Base-by-base conservation (phyloP, 1,140 invertebrate genomes). In the Brevipalpus yothersi region DNA sequence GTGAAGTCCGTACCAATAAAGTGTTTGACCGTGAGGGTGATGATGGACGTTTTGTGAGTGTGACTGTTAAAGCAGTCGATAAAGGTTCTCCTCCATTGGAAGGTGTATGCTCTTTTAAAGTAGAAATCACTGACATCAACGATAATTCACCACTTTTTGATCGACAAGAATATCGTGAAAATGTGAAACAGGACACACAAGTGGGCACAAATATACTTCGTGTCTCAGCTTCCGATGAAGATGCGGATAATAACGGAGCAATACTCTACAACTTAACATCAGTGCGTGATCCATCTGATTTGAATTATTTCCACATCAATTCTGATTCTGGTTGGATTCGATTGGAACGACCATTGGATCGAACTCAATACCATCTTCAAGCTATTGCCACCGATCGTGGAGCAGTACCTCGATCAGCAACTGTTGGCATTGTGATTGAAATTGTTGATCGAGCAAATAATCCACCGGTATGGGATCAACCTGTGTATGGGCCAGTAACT, bases 371-470 rank as follows among this genome's bases (percentile, higher is more conserved):
- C 78, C 83, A 83, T 71, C 80, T 93, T 75, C 82, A 82, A 76
- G 87, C 91, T 73, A 83, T 83, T 74, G 88, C 88, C 72, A 86
- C 83, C 69, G 88, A 93, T 79, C 80, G 80, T 76, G 88, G 88
- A 72, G 79, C 77, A 72, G 81, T 83, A 72, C 81, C 82, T 71
- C 83, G 84, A 71, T 82, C 79, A 75, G 86, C 87, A 73, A 84
- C 89, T 76, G 88, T 91, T 75, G 86, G 91, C 75, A 85, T 91
- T 77, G 84, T 88, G 74, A 84, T 93, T 81, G 86, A 89, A 79
- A 86, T 93, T 75, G 86, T 93, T 77, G 86, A 91, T 81, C 83
- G 86, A 76, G 89, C 90, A 80, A 91, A 90, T 82, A 91, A 57
- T 79, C 87, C 88, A 72, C 88, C 88, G 74, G 79, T 89, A 72